Evolutionary conservation across 2,113 vertebrate genomes (phyloP), one percentile per base, ranked within the genome.

Genomic region (Brachyhypopomus gauderio): DNA sequence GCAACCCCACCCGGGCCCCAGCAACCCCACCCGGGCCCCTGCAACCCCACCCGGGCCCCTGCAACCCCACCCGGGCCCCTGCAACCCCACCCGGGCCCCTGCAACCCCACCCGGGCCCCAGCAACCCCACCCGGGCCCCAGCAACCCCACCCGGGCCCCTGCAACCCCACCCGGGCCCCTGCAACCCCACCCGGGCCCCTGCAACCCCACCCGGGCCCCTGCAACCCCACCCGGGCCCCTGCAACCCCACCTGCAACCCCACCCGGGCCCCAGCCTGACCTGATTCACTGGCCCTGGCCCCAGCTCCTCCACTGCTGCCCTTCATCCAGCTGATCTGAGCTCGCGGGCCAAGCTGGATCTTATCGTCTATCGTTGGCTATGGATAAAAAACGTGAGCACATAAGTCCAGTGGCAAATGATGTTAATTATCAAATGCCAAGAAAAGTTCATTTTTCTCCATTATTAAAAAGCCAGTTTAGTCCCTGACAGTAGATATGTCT

Each of bases 331-430:
- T 99, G 88, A 97, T 89, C 87, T 97, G 96, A 85, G 96, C 95
- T 89, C 97, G 95, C 30, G 98, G 98, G 84, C 97, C 97, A 67
- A 99, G 88, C 91, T 99, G 97, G 90, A 99, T 99, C 92, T 98
- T 99, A 84, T 99, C 98, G 88, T 99, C 98, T 92, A 97, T 97
- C 62, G 96, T 96, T 89, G 97, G 95, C 97, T 98, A 90, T 11
- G 90, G 89, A 52, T 41, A 73, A 3, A 3, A 48, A 27, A 75
- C 63, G 48, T 62, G 71, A 66, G 75, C n/a, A 78, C 27, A 27
- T 6, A 14, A 0, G 67, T 17, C 19, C 30, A 72, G n/a, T n/a
- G n/a, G n/a, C n/a, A n/a, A n/a, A n/a, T n/a, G n/a, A n/a, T n/a
- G n/a, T n/a, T n/a, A n/a, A n/a, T n/a, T n/a, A n/a, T n/a, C n/a